These are phyloP conservation scores for Ridgeia piscesae DNA, from an alignment of 1,140 invertebrate genomes.

Conservation along the genomic window DNA sequence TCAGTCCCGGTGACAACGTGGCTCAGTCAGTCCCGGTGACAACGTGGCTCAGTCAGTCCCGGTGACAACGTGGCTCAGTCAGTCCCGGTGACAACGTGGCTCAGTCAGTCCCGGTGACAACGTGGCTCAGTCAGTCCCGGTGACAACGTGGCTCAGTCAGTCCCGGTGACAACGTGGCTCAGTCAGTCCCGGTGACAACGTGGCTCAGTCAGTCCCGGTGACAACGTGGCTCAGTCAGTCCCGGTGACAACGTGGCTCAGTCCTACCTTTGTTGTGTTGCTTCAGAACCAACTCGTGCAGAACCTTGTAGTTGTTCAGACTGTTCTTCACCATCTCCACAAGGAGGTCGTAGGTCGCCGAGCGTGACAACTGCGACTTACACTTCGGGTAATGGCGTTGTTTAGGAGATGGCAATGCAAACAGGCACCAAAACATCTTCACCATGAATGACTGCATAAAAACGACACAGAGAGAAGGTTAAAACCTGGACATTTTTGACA, in stretches of 20 bases:
- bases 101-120: too few species aligned
- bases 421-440: slow-evolving; percentile 80
- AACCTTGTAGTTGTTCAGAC: slow-evolving; percentile 81
- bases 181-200: neutral
- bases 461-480: neutral
- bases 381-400: slow-evolving; percentile 84
- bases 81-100: neutral
- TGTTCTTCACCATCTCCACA: slow-evolving; percentile 81
- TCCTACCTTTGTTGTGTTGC: slow-evolving; percentile 79
- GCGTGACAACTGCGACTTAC: slow-evolving; percentile 84
- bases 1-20: too few species aligned
- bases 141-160: slow-evolving; percentile 8
- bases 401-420: slow-evolving; percentile 86
- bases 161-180: too few species aligned
- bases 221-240: neutral
- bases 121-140: too few species aligned
- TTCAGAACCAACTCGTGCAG: slow-evolving; percentile 79
- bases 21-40: neutral
- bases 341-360: slow-evolving; percentile 87
- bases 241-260: neutral
- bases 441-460: slow-evolving; percentile 47
- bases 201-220: neutral
- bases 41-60: slow-evolving; percentile 12
- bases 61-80: too few species aligned
- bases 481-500: neutral